These are phyloP conservation scores for Chiloscyllium punctatum DNA, from an alignment of 2,797 vertebrate species.

Conservation along the genomic window DNA sequence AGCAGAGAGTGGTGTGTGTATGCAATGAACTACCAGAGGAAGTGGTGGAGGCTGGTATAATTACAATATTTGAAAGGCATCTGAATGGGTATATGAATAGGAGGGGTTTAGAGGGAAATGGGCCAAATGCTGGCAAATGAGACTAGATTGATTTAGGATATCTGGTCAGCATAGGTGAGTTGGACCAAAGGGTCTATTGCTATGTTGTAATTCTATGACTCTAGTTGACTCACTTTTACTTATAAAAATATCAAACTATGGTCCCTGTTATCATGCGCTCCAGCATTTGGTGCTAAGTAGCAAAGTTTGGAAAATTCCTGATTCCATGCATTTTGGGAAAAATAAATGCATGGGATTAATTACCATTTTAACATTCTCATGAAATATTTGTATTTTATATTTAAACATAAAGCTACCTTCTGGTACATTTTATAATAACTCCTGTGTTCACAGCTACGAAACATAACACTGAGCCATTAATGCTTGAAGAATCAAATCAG, in stretches of 20 bases:
- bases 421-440: not conserved
- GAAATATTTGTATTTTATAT: not conserved
- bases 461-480: not conserved
- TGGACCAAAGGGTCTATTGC: no score
- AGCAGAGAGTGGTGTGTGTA: no score
- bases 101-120: no score
- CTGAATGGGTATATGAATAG: no score
- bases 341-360: not conserved
- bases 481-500: not conserved
- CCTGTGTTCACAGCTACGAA: not conserved
- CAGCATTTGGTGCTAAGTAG: not conserved
- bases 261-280: not conserved
- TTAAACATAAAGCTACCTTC: not conserved
- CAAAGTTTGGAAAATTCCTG: not conserved
- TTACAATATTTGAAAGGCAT: no score
- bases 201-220: no score
- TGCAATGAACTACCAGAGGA: no score
- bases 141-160: no score
- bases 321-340: not conserved
- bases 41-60: no score
- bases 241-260: not conserved
- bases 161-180: no score
- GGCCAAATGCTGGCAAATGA: no score
- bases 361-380: not conserved
- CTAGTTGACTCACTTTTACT: not conserved